These are phyloP conservation scores for Stichopus horrens DNA, from an alignment of 53 echinoderm and acorn worm species.

Conservation along the genomic window DNA sequence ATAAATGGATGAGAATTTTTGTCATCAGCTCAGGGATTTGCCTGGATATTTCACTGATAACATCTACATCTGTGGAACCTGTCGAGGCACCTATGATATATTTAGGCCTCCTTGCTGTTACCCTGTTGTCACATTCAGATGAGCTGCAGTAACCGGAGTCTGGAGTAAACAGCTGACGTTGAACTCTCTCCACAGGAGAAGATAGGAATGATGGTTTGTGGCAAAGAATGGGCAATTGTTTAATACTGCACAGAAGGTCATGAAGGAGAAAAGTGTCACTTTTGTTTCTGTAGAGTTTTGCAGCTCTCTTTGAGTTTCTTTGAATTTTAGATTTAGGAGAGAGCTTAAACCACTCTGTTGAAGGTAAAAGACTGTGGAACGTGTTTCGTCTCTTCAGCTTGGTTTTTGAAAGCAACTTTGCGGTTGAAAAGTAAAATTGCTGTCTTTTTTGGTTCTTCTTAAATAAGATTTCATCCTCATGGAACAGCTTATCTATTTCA, in stretches of 20 bases:
- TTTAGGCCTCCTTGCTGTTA: not conserved
- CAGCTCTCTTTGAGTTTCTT: conserved; percentile 20
- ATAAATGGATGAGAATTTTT: conserved; percentile 24
- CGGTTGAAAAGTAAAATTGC: not conserved
- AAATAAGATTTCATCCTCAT: not conserved
- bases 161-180: conserved; percentile 44
- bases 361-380: conserved; percentile 1
- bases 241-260: conserved; percentile 14
- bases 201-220: not conserved
- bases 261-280: conserved; percentile 33
- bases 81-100: conserved; percentile 2
- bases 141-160: conserved; percentile 40
- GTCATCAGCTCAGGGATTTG: not conserved
- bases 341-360: conserved; percentile 41
- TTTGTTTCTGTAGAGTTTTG: conserved; percentile 29
- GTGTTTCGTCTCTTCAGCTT: conserved; percentile 9
- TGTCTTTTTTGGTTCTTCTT: not conserved
- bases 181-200: not conserved
- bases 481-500: conserved; percentile 19
- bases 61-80: not conserved
- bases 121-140: not conserved
- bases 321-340: conserved; percentile 36
- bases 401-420: not conserved
- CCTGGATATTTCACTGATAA: conserved; percentile 7
- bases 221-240: not conserved